Evolutionary conservation across 2,888 invertebrate genomes (phyloP).

Genomic region (Drosophila colorata): DNA sequence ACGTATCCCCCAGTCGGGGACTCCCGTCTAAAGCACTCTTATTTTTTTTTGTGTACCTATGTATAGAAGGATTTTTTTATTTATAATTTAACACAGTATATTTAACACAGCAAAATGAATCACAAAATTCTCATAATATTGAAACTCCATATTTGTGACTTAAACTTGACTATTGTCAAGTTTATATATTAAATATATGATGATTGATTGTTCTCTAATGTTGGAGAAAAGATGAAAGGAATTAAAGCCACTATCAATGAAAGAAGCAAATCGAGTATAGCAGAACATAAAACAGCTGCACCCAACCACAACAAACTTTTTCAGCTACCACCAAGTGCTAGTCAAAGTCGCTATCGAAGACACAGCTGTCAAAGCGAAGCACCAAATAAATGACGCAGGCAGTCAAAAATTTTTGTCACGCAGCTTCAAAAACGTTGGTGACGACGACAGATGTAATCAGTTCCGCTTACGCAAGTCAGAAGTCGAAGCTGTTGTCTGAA

Average conservation of each 20-base stretch:
- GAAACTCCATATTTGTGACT: no score
- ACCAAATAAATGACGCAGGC: slow-evolving; percentile 72
- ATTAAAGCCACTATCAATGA: slow-evolving; percentile 40
- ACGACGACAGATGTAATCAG: slow-evolving; percentile 68
- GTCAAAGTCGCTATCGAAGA: slow-evolving; percentile 50
- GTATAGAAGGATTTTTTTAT: no score
- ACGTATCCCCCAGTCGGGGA: no score
- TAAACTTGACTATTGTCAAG: not conserved
- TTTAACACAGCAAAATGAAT: no score
- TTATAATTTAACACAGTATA: no score
- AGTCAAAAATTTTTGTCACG: slow-evolving; percentile 75
- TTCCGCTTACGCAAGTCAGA: slow-evolving; percentile 74
- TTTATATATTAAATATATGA: slow-evolving; percentile 25
- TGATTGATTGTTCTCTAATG: slow-evolving; percentile 69
- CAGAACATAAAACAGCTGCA: slow-evolving; percentile 17
- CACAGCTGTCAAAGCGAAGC: slow-evolving; percentile 67
- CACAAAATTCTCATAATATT: no score
- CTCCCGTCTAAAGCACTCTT: no score
- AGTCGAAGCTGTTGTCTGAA: slow-evolving; percentile 28
- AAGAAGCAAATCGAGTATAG: slow-evolving; percentile 57
- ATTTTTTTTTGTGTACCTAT: no score
- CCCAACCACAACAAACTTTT: slow-evolving; percentile 16
- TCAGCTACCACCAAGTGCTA: slow-evolving; percentile 30
- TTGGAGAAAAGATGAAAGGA: slow-evolving; percentile 21
- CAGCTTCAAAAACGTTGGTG: slow-evolving; percentile 50